These are phyloP conservation scores for Lymantria dispar DNA, from an alignment of 2,888 invertebrate species.

Conservation along the genomic window DNA sequence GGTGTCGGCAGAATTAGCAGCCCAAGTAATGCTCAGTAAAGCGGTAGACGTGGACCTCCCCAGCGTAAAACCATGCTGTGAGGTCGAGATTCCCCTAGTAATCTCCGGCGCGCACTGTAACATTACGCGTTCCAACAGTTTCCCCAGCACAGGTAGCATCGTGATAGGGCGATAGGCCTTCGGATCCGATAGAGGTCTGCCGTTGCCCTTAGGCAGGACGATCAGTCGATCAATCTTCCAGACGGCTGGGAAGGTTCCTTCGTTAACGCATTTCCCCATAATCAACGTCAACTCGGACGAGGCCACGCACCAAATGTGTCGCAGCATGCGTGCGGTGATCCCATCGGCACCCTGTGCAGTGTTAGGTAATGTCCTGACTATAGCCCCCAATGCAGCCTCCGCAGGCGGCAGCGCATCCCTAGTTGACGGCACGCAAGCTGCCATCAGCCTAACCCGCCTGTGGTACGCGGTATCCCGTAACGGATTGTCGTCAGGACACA, in stretches of 20 bases:
- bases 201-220: conserved; percentile 31
- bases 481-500: too few species aligned
- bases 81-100: conserved; percentile 5
- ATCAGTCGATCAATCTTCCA: conserved; percentile 32
- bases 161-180: conserved; percentile 39
- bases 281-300: conserved; percentile 11
- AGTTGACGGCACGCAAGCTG: conserved; percentile 19
- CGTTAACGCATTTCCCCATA: conserved; percentile 17
- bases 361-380: conserved; percentile 26
- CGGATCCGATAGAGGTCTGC: conserved; percentile 20
- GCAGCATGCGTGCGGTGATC: conserved; percentile 21
- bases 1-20: background rate
- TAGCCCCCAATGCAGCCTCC: conserved; percentile 1
- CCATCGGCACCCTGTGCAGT: conserved; percentile 39
- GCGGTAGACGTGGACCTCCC: conserved; percentile 35
- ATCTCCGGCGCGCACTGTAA: conserved; percentile 15
- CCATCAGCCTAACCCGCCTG: too few species aligned
- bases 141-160: conserved; percentile 34
- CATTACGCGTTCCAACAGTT: conserved; percentile 35
- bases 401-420: conserved; percentile 12
- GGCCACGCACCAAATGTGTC: conserved; percentile 19
- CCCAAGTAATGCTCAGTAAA: conserved; percentile 1
- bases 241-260: conserved; percentile 27
- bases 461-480: too few species aligned
- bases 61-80: conserved; percentile 39